Evolutionary conservation across 2,113 vertebrate genomes (phyloP), one percentile per base, ranked within the genome.

Genomic region (Aegypius monachus): DNA sequence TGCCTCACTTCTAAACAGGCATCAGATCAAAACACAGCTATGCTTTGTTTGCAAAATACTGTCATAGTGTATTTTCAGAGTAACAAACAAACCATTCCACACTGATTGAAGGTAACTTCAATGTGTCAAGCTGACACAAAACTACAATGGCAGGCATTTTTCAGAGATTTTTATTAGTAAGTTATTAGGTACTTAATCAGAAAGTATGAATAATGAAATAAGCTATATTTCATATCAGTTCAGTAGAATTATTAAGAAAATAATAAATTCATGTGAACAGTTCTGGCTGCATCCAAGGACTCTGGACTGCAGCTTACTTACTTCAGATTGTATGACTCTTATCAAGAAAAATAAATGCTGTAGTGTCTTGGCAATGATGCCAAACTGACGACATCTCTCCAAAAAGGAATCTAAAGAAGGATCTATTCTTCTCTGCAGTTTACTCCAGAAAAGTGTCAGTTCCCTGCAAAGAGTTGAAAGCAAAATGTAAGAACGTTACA

Each of bases 311-410:
- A 86, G 53, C 18, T 75, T 96, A 98, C 98, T 97, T 98, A 99
- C 99, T 98, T 99, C 99, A 92, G 99, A 98, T 27, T 99, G 99
- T 96, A 99, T 99, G 61, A 99, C 99, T 97, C 98, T 99, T 94
- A 99, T 99, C 81, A 99, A 98, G 97, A 98, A 99, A 88, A 99
- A 99, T 38, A 99, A 98, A 98, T 99, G 99, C 94, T 99, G 98
- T 53, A 99, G 98, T 7, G 99, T 99, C 98, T 99, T 99, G 79
- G 99, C 99, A 95, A 99, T 99, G 95, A 99, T 98, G 83, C 99
- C 99, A 87, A 99, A 99, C 92, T 99, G 99, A 97, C 99, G 99
- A 98, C 99, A 99, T 75, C 99, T 98, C 95, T 99, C 99, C 94
- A 99, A 96, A 91, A 99, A 99, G 50, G 99, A 99, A 81, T 98